Evolutionary conservation across 2,888 invertebrate species (phyloP).

Genomic region (Cryptosula pallasiana): DNA sequence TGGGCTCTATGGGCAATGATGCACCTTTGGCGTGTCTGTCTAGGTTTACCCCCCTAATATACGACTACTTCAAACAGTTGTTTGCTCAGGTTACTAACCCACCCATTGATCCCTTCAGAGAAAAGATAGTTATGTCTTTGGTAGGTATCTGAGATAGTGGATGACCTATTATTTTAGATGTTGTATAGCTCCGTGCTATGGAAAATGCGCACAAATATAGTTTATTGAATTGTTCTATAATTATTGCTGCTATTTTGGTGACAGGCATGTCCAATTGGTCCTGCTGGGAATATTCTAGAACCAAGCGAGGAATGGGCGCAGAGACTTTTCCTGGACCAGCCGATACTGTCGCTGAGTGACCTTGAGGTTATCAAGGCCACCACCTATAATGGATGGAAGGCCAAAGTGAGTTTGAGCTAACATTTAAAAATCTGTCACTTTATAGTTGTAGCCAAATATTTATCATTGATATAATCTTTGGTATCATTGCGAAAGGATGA

Average conservation of each 20-base stretch:
- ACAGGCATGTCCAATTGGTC: conserved; percentile 86
- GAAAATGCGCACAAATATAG: too few relatives aligned
- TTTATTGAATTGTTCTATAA: too few relatives aligned
- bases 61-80: conserved; percentile 96
- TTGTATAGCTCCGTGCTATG: too few relatives aligned
- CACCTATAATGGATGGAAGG: conserved; percentile 79
- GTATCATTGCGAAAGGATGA: too few relatives aligned
- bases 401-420: conserved; percentile 42
- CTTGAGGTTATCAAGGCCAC: conserved; percentile 79
- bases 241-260: background rate
- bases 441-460: too few relatives aligned
- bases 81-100: conserved; percentile 98
- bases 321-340: conserved; percentile 86
- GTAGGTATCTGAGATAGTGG: too few relatives aligned
- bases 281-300: conserved; percentile 86
- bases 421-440: too few relatives aligned
- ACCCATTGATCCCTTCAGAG: conserved; percentile 97
- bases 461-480: too few relatives aligned
- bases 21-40: conserved; percentile 95
- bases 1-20: conserved; percentile 99
- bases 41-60: conserved; percentile 85
- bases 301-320: conserved; percentile 82
- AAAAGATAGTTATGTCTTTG: conserved; percentile 97
- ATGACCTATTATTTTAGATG: too few relatives aligned
- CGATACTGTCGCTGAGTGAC: conserved; percentile 86